These are phyloP conservation scores for Cotesia chilonis DNA, from an alignment of 1,140 invertebrate genomes.

Conservation along the genomic window DNA sequence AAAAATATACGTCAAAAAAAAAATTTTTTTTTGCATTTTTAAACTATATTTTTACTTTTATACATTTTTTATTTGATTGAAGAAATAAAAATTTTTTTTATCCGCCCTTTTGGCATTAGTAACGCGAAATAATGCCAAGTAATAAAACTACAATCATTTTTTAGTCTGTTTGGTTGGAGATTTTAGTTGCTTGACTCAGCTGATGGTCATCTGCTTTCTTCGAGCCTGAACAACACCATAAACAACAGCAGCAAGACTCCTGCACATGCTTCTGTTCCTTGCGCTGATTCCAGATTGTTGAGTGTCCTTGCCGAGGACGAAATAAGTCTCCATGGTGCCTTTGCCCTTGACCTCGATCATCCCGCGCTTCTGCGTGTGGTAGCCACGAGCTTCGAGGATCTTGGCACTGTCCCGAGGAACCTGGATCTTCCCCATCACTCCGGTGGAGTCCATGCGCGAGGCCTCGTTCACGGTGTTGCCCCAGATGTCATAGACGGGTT, in stretches of 20 bases:
- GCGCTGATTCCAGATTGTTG: slow-evolving; percentile 61
- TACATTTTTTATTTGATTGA: no score
- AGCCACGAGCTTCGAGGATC: slow-evolving; percentile 76
- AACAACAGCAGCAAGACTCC: slow-evolving; percentile 84
- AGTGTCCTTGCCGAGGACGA: slow-evolving; percentile 75
- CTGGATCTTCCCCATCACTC: slow-evolving; percentile 86
- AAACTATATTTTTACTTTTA: no score
- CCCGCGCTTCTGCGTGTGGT: slow-evolving; percentile 79
- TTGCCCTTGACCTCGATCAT: slow-evolving; percentile 92
- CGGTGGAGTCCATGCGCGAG: slow-evolving; percentile 92
- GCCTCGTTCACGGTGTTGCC: slow-evolving; percentile 96
- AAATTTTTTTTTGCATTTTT: no score
- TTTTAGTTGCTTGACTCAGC: slow-evolving; percentile 36
- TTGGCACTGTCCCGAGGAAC: slow-evolving; percentile 85
- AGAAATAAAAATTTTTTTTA: no score
- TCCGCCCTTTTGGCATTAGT: no score
- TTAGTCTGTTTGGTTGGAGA: slow-evolving; percentile 8
- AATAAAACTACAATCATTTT: slow-evolving; percentile 49
- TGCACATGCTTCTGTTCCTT: slow-evolving; percentile 77
- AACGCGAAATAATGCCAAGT: neutral
- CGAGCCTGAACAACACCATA: slow-evolving; percentile 84
- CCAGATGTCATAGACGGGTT: slow-evolving; percentile 99
- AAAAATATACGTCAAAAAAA: no score
- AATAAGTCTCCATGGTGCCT: slow-evolving; percentile 94
- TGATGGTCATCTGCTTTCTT: slow-evolving; percentile 64